Conservation (phyloP, 2,113 vertebrate species). For the Hemiscyllium ocellatum region DNA sequence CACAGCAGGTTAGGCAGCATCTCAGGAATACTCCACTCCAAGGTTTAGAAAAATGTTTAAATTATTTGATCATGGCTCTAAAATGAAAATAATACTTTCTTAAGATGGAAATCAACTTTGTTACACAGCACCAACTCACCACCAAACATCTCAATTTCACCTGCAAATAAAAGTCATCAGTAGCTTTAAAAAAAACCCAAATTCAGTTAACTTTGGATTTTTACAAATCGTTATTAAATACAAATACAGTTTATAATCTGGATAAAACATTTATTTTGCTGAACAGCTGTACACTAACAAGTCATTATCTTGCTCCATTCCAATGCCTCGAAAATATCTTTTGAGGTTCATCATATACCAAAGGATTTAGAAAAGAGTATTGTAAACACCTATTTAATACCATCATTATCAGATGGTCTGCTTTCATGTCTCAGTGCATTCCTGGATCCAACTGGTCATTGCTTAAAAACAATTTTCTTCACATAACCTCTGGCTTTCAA, state of each 20-base stretch:
- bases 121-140: not conserved
- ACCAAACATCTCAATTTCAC: not conserved
- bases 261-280: not conserved
- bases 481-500: not conserved
- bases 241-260: not conserved
- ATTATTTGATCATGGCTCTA: not conserved
- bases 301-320: not conserved
- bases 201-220: not conserved
- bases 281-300: not conserved
- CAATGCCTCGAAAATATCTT: not conserved
- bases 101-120: not conserved
- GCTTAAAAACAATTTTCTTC: not conserved
- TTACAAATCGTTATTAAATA: not conserved
- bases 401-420: not conserved
- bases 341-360: not conserved
- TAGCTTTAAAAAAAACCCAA: not conserved
- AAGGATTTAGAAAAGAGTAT: not conserved
- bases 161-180: not conserved
- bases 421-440: not conserved
- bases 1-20: no score
- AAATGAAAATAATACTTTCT: not conserved
- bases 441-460: not conserved
- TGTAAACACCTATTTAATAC: not conserved
- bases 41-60: not conserved
- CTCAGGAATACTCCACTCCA: no score